Evolutionary conservation across 2,113 vertebrate species (phyloP), one percentile per base, ranked within the genome.

Genomic region (Pao palembangensis): DNA sequence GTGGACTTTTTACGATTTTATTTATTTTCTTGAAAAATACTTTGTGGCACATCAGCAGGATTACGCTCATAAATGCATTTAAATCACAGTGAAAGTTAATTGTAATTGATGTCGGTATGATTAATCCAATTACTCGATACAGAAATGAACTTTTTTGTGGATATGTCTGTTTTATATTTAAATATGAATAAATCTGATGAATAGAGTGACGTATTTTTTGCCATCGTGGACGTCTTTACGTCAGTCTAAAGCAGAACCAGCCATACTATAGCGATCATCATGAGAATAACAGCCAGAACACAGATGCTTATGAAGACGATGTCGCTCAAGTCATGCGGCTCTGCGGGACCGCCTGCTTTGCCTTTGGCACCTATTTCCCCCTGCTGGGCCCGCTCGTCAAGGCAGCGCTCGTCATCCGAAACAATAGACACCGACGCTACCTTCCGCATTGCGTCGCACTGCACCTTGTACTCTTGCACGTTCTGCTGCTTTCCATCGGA

Each of bases 291-390:
- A 0, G 97, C 97, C 73, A 99, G 88, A 75, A 96, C 93, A 75
- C 97, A 99, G 71, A 99, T 95, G 71, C 94, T 94, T 76, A 99
- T 93, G 83, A 99, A 99, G 83, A 99, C 67, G 0, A 98, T 90
- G 63, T 99, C 96, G 0, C 96, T 99, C 77, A 92, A 91, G 82
- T 98, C 96, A 43, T 94, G 94, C 55, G 92, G 89, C 80, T 73
- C 20, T 67, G 77, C 0, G 0, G 0, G 67, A 7, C 60, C 64
- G 13, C 51, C 81, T 0, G 12, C 34, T 0, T 70, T 44, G 28
- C 34, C 68, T 18, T 10, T 31, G 6, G 76, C 72, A 4, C 82
- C 83, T 0, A 71, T 78, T 6, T 93, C 93, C 25, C 87, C 82
- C 5, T 92, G 91, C 64, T 92, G 91, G 0, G 90, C 91, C 57